Evolutionary conservation across 2,797 vertebrate genomes (phyloP), one percentile per base, ranked within the genome.

Genomic region (Chanos chanos): DNA sequence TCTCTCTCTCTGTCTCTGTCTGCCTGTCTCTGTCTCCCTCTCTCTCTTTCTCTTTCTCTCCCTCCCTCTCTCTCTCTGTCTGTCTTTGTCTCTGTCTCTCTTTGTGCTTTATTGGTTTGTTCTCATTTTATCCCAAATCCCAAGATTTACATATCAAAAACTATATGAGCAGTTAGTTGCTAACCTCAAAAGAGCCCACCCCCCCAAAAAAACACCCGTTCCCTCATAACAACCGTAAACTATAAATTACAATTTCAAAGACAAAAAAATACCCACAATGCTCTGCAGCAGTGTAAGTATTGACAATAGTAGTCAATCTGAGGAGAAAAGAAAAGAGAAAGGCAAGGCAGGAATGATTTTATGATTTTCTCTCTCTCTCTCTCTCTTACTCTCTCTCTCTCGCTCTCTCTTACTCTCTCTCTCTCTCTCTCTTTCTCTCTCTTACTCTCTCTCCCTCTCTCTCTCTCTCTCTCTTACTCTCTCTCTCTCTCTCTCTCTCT

Each of bases 181-280:
- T 39, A 47, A 66, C 51, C 70, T 74, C 44, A 71, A 72, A 78
- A 48, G 53, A 51, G 50, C 53, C 64, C 57, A 47, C 47, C 31
- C 47, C 0, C n/a, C n/a, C n/a, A n/a, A n/a, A n/a, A 58, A 78
- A 60, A 60, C 61, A 61, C 63, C 52, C 58, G 43, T 54, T 27
- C 61, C 66, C 48, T 49, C 7, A 66, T 71, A 79, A 80, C 70
- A 81, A 77, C 71, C 43, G 10, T 80, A 76, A 81, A 77, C 70
- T 70, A 75, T 71, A 73, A 78, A 79, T 74, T 77, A 65, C 19
- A 73, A 74, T 83, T 85, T 84, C 75, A 83, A 85, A 84, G 73
- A n/a, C n/a, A n/a, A n/a, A n/a, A n/a, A n/a, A 72, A 68, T 64
- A 68, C 81, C 77, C 64, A 74, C 61, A 75, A 57, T 57, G 18